Percentiles rank a stretch among this genome's conserved stretches.
Evolutionary conservation across 2,797 vertebrate genomes (phyloP).

Genomic region (Enteromius thamalakanensis): DNA sequence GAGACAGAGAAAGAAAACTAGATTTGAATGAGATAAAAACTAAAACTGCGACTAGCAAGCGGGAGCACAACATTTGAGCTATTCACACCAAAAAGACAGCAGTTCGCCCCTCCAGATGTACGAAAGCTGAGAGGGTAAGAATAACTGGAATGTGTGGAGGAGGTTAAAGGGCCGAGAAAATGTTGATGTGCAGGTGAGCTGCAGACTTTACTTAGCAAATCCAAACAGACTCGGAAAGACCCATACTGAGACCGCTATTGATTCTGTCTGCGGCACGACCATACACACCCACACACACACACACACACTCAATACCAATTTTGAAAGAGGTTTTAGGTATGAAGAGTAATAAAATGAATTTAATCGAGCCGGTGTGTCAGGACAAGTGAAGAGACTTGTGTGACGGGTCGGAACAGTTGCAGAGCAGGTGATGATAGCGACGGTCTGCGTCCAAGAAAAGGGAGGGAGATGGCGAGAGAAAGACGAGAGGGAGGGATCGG

Average conservation of each 20-base stretch:
- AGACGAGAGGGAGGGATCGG: constrained; percentile 28
- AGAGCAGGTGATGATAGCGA: constrained; percentile 52
- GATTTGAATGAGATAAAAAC: not conserved
- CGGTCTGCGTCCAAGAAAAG: constrained; percentile 37
- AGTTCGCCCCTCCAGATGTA: constrained; percentile 18
- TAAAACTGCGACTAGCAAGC: constrained; percentile 4
- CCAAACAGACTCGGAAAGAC: constrained; percentile 64
- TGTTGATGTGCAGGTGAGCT: constrained; percentile 60
- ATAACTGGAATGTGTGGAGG: constrained; percentile 47
- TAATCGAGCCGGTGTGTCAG: not conserved
- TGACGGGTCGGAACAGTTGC: constrained; percentile 4
- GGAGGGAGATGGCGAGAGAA: constrained; percentile 11
- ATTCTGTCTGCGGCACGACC: constrained; percentile 44
- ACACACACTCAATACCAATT: not conserved
- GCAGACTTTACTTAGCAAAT: constrained; percentile 65
- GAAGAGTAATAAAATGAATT: not conserved
- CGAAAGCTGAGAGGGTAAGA: constrained; percentile 48
- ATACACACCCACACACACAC: constrained; percentile 24
- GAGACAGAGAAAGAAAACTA: not conserved
- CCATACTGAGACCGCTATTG: constrained; percentile 46
- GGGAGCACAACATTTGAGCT: constrained; percentile 16
- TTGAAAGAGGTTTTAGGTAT: not conserved
- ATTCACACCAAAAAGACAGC: constrained; percentile 38
- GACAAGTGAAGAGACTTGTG: not conserved
- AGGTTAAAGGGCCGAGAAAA: constrained; percentile 19